Evolutionary conservation across 2,888 invertebrate genomes (phyloP), one percentile per base, ranked within the genome.

Genomic region (Pterobdella sp.): DNA sequence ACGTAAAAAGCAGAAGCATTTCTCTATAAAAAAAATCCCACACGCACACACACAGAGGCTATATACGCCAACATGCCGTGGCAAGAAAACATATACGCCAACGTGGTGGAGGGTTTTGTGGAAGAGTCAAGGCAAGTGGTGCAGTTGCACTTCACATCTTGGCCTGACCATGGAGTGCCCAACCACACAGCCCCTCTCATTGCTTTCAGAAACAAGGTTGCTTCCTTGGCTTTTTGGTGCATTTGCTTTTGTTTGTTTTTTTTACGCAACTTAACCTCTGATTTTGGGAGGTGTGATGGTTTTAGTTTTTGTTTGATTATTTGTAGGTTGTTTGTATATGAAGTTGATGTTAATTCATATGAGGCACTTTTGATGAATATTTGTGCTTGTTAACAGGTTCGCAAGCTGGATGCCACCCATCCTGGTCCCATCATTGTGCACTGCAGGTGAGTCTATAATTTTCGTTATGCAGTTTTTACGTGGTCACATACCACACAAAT

Each of bases 71-170:
- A 71, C 52, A 63, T 60, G 63, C 7, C 26, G 60, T 26, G n/a
- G 3, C n/a, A 56, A n/a, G 71, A 71, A 34, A 71, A 71, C 26
- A 71, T 71, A 34, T 71, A 71, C 71, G 71, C 71, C 63, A 71
- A 71, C 31, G 63, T 71, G 36, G 60, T 3, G 32, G 65, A 65
- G 34, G 34, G 7, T 72, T 90, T 91, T 73, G 72, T 68, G 14
- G 75, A 74, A 10, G 76, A 76, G 22, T 73, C 68, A 29, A 69
- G 78, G 32, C 73, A 74, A 31, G 70, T 78, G 4, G 78, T 78
- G 64, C 78, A 78, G 75, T 75, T 78, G 42, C 78, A 78, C 74
- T 78, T 75, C 74, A 78, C 77, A 1, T 72, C 77, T 7, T 78
- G 78, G 78, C 78, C 77, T 1, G 78, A 78, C 72, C 78, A 78